A percentile compares a stretch with the other conserved stretches of the same genome.
phyloP scores from a whole-genome alignment of 2,113 vertebrate species.

The Thomomys bottae region DNA sequence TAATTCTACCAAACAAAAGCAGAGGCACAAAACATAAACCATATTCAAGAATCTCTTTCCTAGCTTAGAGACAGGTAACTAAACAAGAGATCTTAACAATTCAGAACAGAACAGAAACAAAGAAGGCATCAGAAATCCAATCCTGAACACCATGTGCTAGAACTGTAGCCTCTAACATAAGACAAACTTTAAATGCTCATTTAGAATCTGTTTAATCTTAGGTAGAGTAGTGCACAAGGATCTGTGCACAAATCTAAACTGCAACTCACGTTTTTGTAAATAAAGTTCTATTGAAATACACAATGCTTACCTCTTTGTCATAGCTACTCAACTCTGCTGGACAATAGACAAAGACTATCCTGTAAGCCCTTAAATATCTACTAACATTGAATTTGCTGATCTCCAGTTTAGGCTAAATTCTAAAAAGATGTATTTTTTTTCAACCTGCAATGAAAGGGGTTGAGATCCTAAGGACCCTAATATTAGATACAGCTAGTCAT shows the following conservation, averaged over 20 bases:
- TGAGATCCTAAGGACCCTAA: background rate
- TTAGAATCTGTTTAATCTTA: background rate
- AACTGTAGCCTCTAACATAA: background rate
- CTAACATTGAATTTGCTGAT: background rate
- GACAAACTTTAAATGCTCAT: background rate
- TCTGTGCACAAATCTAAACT: background rate
- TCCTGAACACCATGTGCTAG: background rate
- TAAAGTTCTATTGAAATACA: conserved; percentile 24
- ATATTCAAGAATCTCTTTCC: background rate
- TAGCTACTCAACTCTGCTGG: no score
- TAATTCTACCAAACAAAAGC: background rate
- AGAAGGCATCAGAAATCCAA: background rate
- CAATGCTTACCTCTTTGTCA: background rate
- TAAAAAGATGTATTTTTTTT: conserved; percentile 1
- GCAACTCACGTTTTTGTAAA: background rate
- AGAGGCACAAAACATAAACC: conserved; percentile 20
- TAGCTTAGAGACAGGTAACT: background rate
- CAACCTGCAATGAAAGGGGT: background rate
- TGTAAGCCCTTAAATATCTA: background rate
- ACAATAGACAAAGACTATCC: background rate
- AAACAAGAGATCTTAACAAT: background rate
- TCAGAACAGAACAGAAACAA: background rate
- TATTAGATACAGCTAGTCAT: background rate
- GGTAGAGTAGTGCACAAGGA: background rate
- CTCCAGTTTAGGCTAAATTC: background rate